phyloP scores from a whole-genome alignment of 2,113 vertebrate genomes.

The Daphoenositta chrysoptera region DNA sequence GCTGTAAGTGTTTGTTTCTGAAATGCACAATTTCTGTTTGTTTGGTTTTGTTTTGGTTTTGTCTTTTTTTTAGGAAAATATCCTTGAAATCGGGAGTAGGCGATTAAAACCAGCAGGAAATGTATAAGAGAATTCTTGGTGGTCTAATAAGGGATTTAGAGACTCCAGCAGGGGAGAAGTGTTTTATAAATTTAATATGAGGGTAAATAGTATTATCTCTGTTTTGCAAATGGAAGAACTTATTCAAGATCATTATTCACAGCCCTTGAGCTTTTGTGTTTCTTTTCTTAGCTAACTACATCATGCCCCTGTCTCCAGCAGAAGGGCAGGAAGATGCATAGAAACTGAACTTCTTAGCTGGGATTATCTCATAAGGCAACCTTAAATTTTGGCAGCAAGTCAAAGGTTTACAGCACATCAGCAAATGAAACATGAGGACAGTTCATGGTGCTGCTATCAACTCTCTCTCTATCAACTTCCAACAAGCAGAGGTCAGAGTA shows the following conservation, averaged over 20 bases:
- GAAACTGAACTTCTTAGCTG: background rate
- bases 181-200: slow-evolving; percentile 8
- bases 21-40: background rate
- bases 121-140: background rate
- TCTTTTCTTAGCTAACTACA: slow-evolving; percentile 39
- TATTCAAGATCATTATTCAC: background rate
- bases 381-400: background rate
- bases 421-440: background rate
- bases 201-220: background rate
- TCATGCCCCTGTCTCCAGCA: background rate
- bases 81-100: background rate
- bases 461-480: background rate
- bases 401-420: slow-evolving; percentile 15
- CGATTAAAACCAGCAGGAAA: background rate
- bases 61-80: background rate
- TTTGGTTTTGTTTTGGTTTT: background rate
- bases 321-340: slow-evolving; percentile 34
- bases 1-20: background rate
- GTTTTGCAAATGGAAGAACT: slow-evolving; percentile 8
- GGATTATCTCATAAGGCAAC: background rate
- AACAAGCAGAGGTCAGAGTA: background rate
- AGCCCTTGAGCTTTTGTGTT: background rate
- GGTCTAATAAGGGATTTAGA: slow-evolving; percentile 27
- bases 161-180: background rate
- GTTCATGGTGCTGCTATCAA: background rate